These are phyloP conservation scores for Rambutsinella grinnellia DNA, from an alignment of 2,888 invertebrate species.

Conservation along the genomic window DNA sequence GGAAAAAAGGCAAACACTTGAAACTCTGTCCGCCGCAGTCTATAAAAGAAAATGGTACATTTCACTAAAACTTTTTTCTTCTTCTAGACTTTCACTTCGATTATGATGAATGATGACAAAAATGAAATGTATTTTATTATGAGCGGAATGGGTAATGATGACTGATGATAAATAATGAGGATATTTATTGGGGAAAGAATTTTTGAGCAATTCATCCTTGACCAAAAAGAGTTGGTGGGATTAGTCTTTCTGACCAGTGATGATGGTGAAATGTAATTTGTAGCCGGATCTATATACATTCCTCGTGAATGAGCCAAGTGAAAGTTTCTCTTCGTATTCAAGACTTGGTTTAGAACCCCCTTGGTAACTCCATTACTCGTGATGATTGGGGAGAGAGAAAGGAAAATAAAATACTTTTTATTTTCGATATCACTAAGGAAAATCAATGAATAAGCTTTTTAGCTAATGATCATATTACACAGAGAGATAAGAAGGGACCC, in stretches of 20 bases:
- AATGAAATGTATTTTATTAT: not conserved
- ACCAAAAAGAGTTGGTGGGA: too few species aligned
- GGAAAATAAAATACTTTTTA: conserved; percentile 10
- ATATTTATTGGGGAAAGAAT: too few species aligned
- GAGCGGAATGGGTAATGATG: not conserved
- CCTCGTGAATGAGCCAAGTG: not conserved
- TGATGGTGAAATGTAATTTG: not conserved
- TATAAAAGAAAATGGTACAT: not conserved
- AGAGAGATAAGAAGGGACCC: not conserved
- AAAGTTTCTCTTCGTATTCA: not conserved
- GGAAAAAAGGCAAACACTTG: not conserved
- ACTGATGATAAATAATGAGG: too few species aligned
- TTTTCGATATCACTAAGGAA: conserved; percentile 16
- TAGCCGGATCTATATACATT: not conserved
- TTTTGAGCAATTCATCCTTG: too few species aligned
- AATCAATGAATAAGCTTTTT: conserved; percentile 49
- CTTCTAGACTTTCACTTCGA: not conserved
- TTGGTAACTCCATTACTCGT: not conserved
- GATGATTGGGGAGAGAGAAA: not conserved
- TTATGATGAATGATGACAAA: not conserved
- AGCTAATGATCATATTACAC: conserved; percentile 47
- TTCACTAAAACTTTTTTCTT: too few species aligned
- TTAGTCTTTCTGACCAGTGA: too few species aligned
- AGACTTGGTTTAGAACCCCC: not conserved
- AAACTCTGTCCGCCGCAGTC: not conserved